Percentiles rank a stretch among this genome's conserved stretches.
Evolutionary conservation across 2,888 invertebrate genomes (phyloP).

Genomic region (Ceraclea dissimilis): DNA sequence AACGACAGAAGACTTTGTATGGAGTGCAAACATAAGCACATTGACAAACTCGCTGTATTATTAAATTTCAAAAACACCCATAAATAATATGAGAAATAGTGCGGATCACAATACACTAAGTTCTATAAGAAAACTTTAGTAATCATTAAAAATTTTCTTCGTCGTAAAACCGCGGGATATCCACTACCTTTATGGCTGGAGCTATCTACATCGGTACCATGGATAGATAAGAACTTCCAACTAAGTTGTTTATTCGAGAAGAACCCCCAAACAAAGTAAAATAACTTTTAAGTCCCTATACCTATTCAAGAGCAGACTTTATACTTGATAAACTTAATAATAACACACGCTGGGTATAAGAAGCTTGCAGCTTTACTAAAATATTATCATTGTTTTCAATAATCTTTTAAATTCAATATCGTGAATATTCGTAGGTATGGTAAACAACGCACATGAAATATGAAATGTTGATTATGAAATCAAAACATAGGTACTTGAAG

Average conservation of each 20-base stretch:
- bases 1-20: too few relatives aligned
- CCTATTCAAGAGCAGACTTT: too few relatives aligned
- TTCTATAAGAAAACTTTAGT: neutral
- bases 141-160: neutral
- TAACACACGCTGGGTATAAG: too few relatives aligned
- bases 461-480: too few relatives aligned
- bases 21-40: neutral
- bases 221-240: neutral
- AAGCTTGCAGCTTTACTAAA: too few relatives aligned
- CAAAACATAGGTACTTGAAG: too few relatives aligned
- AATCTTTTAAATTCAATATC: too few relatives aligned
- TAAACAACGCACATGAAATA: too few relatives aligned
- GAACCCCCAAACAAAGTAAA: neutral
- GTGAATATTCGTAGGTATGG: too few relatives aligned
- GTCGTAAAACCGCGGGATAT: conserved; percentile 1
- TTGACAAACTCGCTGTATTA: neutral
- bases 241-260: neutral
- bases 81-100: neutral
- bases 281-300: neutral
- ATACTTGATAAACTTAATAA: too few relatives aligned
- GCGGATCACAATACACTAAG: neutral
- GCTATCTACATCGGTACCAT: neutral
- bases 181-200: neutral
- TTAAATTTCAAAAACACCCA: neutral
- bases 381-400: too few relatives aligned